Base-by-base conservation (phyloP, 2,888 invertebrate species). In the Acleris laterana region DNA sequence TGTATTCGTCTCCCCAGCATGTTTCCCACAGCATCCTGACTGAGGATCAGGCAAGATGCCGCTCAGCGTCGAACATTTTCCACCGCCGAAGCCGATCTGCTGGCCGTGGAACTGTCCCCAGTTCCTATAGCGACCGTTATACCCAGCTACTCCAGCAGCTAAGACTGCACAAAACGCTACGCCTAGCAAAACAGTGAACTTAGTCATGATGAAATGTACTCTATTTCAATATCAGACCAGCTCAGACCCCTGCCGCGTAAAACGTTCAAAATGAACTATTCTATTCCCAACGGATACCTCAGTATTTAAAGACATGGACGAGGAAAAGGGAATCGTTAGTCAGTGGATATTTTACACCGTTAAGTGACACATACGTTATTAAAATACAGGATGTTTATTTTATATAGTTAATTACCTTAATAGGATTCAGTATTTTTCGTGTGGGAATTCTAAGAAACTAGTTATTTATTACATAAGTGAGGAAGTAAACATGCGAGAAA, bases 181-280 rank as follows among this genome's bases (percentile, higher is more conserved):
- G 42, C 25, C 50, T 53, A 17, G 52, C 46, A 64, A 50, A 49
- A 50, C 16, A 1, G 25, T 42, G n/a, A 44, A 38, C 42, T 60
- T 53, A 53, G 42, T 38, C 64, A 64, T 64, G 17, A 28, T 64
- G 53, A 42, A 11, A 32, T 32, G 7, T 28, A 52, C 11, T 32
- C 32, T 32, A 13, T 32, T 32, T 13, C 32, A 32, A 32, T 32
- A 9, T 32, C 32, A 11, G 32, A 32, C 32, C 13, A 32, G 32
- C 13, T 11, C 11, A 28, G 28, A 28, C 28, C 11, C 32, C 32
- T 16, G 44, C 16, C n/a, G 6, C 44, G 44, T 44, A n/a, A 44
- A 44, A 44, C 16, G 16, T 44, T 44, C n/a, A 44, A n/a, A n/a
- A n/a, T 44, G 4, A 44, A 44, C 28, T 28, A n/a, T 44, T 0